Percentiles rank a stretch among this genome's conserved stretches.
Conservation (phyloP, 2,113 vertebrate species). For the Arothron firmamentum region DNA sequence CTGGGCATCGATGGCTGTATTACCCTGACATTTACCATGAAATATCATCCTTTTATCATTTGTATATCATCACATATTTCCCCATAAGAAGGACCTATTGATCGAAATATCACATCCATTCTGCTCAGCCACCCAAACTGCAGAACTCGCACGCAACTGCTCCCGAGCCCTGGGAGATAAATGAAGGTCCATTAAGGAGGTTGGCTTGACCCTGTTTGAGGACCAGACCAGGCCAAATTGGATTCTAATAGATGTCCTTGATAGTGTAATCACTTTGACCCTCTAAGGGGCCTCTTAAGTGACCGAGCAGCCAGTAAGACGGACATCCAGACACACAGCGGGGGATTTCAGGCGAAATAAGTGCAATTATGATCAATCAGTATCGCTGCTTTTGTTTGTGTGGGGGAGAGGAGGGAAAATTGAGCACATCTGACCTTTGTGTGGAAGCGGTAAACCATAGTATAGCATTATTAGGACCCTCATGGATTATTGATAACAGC, state of each 20-base stretch:
- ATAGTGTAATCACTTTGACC: conserved; percentile 68
- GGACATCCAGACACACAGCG: conserved; percentile 17
- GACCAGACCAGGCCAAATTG: conserved; percentile 64
- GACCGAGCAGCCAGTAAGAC: conserved; percentile 13
- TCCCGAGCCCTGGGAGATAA: conserved; percentile 58
- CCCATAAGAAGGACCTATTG: conserved; percentile 57
- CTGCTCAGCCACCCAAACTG: conserved; percentile 55
- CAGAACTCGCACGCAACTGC: conserved; percentile 44
- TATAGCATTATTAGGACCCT: conserved; percentile 41
- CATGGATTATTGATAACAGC: conserved; percentile 57
- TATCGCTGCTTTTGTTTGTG: conserved; percentile 11
- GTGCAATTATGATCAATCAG: conserved; percentile 54
- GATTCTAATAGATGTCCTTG: conserved; percentile 72
- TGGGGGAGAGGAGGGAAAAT: neutral
- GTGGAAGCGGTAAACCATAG: conserved; percentile 44
- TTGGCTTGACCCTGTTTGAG: conserved; percentile 54
- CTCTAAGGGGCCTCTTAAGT: conserved; percentile 33
- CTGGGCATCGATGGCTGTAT: conserved; percentile 49
- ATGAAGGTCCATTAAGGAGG: conserved; percentile 64
- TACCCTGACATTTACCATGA: conserved; percentile 67
- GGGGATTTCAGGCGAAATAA: conserved; percentile 51
- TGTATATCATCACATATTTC: conserved; percentile 55
- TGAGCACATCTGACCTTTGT: conserved; percentile 34
- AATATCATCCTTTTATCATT: conserved; percentile 65
- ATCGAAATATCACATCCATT: conserved; percentile 71